phyloP scores from a whole-genome alignment of 2,888 invertebrate genomes.

The Rotaria magnacalcarata region DNA sequence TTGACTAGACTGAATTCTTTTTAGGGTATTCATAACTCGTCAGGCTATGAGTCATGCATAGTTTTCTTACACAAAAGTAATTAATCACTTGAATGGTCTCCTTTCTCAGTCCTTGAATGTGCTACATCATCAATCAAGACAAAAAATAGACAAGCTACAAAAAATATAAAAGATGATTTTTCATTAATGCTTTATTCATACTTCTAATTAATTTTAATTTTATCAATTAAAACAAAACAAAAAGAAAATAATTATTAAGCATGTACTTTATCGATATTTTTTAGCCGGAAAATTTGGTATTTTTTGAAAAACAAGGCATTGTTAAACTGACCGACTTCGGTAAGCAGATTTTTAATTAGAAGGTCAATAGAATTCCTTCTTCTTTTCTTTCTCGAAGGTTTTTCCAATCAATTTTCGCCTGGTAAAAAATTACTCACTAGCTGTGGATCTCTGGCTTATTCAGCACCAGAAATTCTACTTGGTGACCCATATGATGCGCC shows the following conservation, averaged over 20 bases:
- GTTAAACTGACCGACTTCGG: slow-evolving; percentile 97
- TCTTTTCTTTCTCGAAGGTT: slow-evolving; percentile 52
- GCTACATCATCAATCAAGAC: no score
- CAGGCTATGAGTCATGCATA: no score
- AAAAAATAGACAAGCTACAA: no score
- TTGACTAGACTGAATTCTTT: no score
- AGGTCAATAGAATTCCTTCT: background rate
- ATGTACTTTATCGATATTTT: background rate
- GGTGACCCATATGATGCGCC: slow-evolving; percentile 98
- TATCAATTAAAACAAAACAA: no score
- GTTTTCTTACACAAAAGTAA: no score
- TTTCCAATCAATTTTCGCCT: slow-evolving; percentile 79
- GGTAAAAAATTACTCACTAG: slow-evolving; percentile 94
- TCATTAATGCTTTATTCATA: slow-evolving; percentile 53
- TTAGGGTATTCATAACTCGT: no score
- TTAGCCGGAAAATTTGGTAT: slow-evolving; percentile 92
- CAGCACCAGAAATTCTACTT: slow-evolving; percentile 93
- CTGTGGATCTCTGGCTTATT: slow-evolving; percentile 95
- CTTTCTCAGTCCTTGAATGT: no score
- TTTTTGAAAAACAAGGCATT: slow-evolving; percentile 89
- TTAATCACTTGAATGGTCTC: no score
- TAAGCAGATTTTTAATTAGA: slow-evolving; percentile 57
- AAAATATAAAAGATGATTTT: no score
- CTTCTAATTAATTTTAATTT: background rate
- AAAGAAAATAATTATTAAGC: no score